These are phyloP conservation scores for Lacanobia wlatinum DNA, from an alignment of 2,888 invertebrate genomes.

Conservation along the genomic window DNA sequence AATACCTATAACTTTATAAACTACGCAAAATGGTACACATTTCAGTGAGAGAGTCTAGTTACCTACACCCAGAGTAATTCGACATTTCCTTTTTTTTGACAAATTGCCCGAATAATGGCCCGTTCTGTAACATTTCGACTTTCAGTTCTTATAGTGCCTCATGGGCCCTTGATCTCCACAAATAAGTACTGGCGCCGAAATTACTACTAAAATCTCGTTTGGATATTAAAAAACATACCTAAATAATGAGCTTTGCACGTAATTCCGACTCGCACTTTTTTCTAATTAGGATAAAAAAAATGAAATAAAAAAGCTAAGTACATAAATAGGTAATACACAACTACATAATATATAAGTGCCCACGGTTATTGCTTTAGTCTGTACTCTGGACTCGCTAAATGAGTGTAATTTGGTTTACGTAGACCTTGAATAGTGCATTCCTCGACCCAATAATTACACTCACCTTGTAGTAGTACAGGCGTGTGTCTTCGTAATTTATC, in stretches of 20 bases:
- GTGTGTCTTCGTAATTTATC: slow-evolving; percentile 23
- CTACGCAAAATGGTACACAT: background rate
- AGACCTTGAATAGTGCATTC: slow-evolving; percentile 40
- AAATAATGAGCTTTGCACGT: background rate
- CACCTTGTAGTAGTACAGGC: slow-evolving; percentile 49
- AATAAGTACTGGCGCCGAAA: too few relatives aligned
- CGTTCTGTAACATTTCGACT: too few relatives aligned
- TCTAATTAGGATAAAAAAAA: too few relatives aligned
- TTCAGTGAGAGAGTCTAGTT: background rate
- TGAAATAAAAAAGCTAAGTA: too few relatives aligned
- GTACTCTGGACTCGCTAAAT: slow-evolving; percentile 44
- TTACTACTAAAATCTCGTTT: too few relatives aligned
- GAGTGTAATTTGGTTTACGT: slow-evolving; percentile 41
- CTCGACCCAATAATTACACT: slow-evolving; percentile 51
- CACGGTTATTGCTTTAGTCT: background rate
- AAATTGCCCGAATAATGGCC: too few relatives aligned
- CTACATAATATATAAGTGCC: background rate
- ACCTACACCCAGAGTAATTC: too few relatives aligned
- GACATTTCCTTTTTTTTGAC: too few relatives aligned
- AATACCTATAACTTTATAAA: background rate
- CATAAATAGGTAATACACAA: too few relatives aligned
- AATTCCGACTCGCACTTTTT: background rate
- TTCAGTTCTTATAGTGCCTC: too few relatives aligned
- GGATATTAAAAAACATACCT: background rate
- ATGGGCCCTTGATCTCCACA: too few relatives aligned